phyloP scores from a whole-genome alignment of 2,797 vertebrate species.

The Pangasius krempfi region DNA sequence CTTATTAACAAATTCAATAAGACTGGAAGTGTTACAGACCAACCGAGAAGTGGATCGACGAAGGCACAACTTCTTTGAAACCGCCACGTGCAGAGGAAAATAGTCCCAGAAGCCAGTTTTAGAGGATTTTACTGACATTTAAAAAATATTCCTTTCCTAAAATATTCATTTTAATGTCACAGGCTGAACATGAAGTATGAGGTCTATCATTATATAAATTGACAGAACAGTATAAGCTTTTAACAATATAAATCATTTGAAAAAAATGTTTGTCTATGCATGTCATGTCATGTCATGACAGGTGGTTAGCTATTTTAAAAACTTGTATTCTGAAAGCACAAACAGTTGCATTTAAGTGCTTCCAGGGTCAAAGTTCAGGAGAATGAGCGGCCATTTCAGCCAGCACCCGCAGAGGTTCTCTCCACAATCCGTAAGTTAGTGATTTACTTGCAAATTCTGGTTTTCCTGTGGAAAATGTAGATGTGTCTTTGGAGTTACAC shows the following conservation, averaged over 20 bases:
- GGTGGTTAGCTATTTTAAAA: background rate
- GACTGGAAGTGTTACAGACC: too few species aligned
- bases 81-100: too few species aligned
- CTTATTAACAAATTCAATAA: too few species aligned
- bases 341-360: background rate
- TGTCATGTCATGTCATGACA: background rate
- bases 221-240: background rate
- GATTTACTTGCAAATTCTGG: background rate
- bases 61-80: too few species aligned
- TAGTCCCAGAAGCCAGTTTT: background rate
- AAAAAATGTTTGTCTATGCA: background rate
- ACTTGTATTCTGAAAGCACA: background rate
- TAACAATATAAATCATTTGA: background rate
- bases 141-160: background rate
- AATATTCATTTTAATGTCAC: background rate
- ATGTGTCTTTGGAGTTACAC: background rate
- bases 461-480: background rate
- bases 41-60: too few species aligned
- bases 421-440: background rate
- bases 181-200: background rate
- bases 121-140: background rate
- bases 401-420: background rate
- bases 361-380: conserved; percentile 13
- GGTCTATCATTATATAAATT: background rate
- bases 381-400: background rate